Percentiles rank a stretch among this genome's conserved stretches.
Conservation (phyloP, 2,888 invertebrate species). For the Cosmorhoe ocellata region DNA sequence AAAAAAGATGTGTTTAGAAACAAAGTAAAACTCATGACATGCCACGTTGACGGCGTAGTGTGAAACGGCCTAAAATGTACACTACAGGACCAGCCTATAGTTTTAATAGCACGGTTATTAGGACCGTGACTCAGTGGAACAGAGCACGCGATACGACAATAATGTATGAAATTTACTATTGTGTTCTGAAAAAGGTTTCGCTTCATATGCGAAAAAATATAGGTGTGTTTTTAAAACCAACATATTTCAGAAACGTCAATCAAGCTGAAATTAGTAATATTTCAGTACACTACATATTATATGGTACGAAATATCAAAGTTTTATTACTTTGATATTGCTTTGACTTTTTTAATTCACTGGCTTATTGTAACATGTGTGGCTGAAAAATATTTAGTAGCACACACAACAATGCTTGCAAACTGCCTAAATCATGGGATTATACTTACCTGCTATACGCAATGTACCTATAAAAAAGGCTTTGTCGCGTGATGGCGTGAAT, state of each 20-base stretch:
- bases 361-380: too few species aligned
- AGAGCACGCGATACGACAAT: conserved; percentile 53
- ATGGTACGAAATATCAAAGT: too few species aligned
- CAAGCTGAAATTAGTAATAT: too few species aligned
- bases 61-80: conserved; percentile 11
- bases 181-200: neutral
- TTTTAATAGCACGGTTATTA: conserved; percentile 41
- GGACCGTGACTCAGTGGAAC: conserved; percentile 40
- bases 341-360: too few species aligned
- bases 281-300: too few species aligned
- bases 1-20: too few species aligned
- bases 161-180: conserved; percentile 23
- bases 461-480: conserved; percentile 34
- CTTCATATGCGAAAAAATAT: neutral
- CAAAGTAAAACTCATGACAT: too few species aligned
- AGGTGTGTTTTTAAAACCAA: too few species aligned
- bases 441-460: conserved; percentile 7
- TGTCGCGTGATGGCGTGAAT: conserved; percentile 41
- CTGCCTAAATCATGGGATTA: conserved; percentile 4
- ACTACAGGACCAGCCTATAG: conserved; percentile 21
- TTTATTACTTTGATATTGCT: too few species aligned
- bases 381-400: too few species aligned
- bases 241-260: too few species aligned
- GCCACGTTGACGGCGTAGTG: neutral
- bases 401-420: neutral